These are phyloP conservation scores for Porites lobata DNA, from an alignment of 92 coral and sea anemone genomes.

Conservation along the genomic window DNA sequence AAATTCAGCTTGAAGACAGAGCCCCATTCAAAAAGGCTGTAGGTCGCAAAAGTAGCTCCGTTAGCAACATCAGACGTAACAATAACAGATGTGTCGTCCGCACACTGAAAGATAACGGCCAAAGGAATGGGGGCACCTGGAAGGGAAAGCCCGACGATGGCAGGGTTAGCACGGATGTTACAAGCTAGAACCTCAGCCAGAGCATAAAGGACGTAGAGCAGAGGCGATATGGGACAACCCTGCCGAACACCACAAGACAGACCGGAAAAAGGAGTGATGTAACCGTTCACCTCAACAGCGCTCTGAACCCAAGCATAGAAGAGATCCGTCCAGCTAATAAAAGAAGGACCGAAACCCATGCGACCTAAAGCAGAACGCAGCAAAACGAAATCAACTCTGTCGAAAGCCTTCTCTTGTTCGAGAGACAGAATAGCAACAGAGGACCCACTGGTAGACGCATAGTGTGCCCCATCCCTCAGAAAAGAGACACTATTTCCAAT, in stretches of 20 bases:
- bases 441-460: background rate
- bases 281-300: slow-evolving; percentile 21
- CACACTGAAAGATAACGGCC: slow-evolving; percentile 11
- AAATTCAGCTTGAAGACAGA: slow-evolving; percentile 33
- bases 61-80: background rate
- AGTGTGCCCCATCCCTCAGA: background rate
- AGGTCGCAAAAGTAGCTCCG: background rate
- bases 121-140: background rate
- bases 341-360: slow-evolving; percentile 50
- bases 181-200: slow-evolving; percentile 20
- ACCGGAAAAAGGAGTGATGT: background rate
- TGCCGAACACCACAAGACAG: slow-evolving; percentile 33
- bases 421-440: slow-evolving; percentile 30
- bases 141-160: background rate
- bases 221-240: slow-evolving; percentile 29
- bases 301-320: background rate
- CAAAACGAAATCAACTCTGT: slow-evolving; percentile 23
- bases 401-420: slow-evolving; percentile 42
- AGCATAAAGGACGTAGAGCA: slow-evolving; percentile 12
- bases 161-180: slow-evolving; percentile 4
- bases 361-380: background rate
- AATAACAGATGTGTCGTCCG: slow-evolving; percentile 37
- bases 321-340: slow-evolving; percentile 14
- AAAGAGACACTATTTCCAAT: slow-evolving; percentile 20
- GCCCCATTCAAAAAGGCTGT: background rate